Conservation (phyloP, 2,113 vertebrate species). For the Circaetus gallicus region DNA sequence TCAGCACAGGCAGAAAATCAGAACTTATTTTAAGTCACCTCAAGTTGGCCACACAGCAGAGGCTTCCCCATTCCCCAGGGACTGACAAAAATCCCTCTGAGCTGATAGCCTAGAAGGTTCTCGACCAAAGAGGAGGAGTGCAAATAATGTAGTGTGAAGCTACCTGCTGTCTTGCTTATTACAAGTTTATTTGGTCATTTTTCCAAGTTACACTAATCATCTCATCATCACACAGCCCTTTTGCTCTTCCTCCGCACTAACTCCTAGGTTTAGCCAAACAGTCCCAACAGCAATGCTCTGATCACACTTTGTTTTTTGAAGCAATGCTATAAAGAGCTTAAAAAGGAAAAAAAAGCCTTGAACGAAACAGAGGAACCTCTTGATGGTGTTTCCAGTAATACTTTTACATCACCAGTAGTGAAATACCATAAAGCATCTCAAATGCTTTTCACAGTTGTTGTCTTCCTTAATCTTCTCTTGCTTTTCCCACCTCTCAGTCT, state of each 20-base stretch:
- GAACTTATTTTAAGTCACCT: background rate
- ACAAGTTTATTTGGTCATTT: background rate
- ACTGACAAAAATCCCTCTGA: background rate
- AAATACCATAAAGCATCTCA: background rate
- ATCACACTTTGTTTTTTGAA: background rate
- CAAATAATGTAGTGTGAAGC: background rate
- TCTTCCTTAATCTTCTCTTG: background rate
- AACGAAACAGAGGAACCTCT: background rate
- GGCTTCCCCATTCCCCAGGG: background rate
- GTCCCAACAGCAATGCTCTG: background rate
- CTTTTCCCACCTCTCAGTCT: background rate
- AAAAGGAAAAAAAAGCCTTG: background rate
- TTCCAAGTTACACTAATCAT: background rate
- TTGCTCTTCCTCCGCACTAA: background rate
- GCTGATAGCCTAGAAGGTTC: background rate
- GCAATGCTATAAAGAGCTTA: background rate
- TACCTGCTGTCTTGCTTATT: background rate
- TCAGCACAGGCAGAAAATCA: background rate
- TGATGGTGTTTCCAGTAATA: background rate
- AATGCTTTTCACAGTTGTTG: background rate
- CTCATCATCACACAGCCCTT: background rate
- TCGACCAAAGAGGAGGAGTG: background rate
- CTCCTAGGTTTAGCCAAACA: background rate
- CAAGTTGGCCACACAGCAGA: fast-evolving
- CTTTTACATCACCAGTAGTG: background rate